Evolutionary conservation across 1,140 invertebrate genomes (phyloP).

Genomic region (Papilio xuthus): DNA sequence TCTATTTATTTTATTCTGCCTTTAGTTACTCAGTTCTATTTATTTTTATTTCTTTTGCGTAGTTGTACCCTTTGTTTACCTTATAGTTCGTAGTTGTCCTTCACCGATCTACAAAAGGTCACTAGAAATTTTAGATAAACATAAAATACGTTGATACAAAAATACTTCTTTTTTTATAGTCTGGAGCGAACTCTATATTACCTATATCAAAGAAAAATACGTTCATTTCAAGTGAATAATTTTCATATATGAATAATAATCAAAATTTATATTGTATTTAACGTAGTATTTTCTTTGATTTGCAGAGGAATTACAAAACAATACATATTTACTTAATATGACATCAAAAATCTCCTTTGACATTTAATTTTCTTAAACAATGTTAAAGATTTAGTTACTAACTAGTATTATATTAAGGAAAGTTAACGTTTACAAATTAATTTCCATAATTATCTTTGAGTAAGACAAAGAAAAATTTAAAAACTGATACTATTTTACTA

Average conservation of each 20-base stretch:
- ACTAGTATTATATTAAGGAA: too few relatives aligned
- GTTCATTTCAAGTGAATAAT: neutral
- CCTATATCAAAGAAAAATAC: neutral
- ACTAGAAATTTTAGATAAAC: slow-evolving; percentile 4
- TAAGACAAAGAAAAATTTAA: neutral
- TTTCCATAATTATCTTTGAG: too few relatives aligned
- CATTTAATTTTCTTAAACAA: too few relatives aligned
- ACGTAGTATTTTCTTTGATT: too few relatives aligned
- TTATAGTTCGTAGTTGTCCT: neutral
- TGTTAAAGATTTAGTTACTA: too few relatives aligned
- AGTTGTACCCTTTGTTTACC: slow-evolving; percentile 8
- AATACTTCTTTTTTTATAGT: neutral
- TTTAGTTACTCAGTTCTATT: slow-evolving; percentile 1
- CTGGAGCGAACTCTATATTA: neutral
- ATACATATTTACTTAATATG: too few relatives aligned
- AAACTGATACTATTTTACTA: neutral
- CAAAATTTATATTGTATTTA: neutral
- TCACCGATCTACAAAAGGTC: neutral
- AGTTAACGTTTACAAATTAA: too few relatives aligned
- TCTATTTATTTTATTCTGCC: neutral
- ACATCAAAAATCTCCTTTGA: too few relatives aligned
- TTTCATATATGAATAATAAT: neutral
- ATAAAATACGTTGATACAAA: slow-evolving; percentile 8
- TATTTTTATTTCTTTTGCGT: slow-evolving; percentile 7
- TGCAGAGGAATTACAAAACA: too few relatives aligned